Evolutionary conservation across 2,797 vertebrate species (phyloP).

Genomic region (Acrossocheilus fasciatus): DNA sequence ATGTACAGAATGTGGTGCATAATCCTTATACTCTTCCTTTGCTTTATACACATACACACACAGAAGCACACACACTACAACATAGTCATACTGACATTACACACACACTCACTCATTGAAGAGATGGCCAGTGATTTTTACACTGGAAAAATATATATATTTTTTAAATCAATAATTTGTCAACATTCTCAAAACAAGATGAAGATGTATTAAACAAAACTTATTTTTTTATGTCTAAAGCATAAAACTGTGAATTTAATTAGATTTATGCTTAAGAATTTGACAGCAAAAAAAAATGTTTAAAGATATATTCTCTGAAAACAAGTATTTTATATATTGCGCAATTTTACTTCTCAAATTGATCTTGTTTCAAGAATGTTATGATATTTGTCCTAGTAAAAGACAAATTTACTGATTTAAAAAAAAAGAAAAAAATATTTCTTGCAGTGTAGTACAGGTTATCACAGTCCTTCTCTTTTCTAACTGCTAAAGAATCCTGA

Average conservation of each 20-base stretch:
- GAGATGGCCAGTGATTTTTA: conserved; percentile 69
- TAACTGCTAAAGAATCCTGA: conserved; percentile 68
- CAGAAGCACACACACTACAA: conserved; percentile 59
- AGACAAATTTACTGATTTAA: conserved; percentile 2
- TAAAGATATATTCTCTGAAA: not conserved
- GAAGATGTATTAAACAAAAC: not conserved
- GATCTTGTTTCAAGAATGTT: not conserved
- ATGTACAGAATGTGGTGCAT: conserved; percentile 82
- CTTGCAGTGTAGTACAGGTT: conserved; percentile 62
- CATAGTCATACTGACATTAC: conserved; percentile 12
- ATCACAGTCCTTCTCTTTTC: conserved; percentile 64
- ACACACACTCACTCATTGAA: conserved; percentile 61
- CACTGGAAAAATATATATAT: not conserved
- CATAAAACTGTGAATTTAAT: not conserved
- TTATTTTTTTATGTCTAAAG: no score
- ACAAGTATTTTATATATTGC: not conserved
- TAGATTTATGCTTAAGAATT: not conserved
- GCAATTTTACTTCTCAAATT: not conserved
- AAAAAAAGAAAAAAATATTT: not conserved
- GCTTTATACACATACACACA: conserved; percentile 56
- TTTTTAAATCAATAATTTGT: not conserved
- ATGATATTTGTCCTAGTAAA: not conserved
- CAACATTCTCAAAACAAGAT: conserved; percentile 30
- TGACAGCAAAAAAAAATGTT: not conserved
- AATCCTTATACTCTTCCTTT: conserved; percentile 60